A percentile compares a stretch with the other conserved stretches of the same genome.
These are phyloP conservation scores for Trachelus tabidus DNA, from an alignment of 2,888 invertebrate species.

Conservation along the genomic window DNA sequence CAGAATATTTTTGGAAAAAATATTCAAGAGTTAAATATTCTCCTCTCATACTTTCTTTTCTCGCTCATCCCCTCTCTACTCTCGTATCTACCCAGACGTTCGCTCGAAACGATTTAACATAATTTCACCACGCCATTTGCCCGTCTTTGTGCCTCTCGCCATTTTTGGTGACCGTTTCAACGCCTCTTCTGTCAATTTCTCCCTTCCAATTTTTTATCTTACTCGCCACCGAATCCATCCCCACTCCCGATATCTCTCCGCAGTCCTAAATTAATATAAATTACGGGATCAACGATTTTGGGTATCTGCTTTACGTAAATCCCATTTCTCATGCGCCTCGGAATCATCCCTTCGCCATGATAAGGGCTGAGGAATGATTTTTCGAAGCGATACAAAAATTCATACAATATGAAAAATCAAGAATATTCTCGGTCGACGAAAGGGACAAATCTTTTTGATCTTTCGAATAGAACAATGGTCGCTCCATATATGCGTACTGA, in stretches of 20 bases:
- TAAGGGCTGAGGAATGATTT: neutral
- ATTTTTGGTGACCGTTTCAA: neutral
- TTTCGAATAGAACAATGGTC: neutral
- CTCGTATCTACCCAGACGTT: neutral
- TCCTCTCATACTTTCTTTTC: slow-evolving; percentile 10
- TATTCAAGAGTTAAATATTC: slow-evolving; percentile 18
- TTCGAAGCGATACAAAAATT: neutral
- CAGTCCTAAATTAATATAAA: neutral
- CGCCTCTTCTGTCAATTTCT: neutral
- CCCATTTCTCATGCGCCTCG: neutral
- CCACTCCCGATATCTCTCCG: neutral
- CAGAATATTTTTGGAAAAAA: slow-evolving; percentile 35
- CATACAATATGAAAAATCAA: neutral
- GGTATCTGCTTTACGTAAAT: neutral
- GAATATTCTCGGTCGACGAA: neutral
- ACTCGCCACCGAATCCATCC: neutral
- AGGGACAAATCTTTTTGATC: neutral
- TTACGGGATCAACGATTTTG: neutral
- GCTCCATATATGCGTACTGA: neutral
- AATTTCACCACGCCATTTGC: neutral
- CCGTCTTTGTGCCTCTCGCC: neutral
- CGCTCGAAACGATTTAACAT: neutral
- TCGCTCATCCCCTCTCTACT: slow-evolving; percentile 9
- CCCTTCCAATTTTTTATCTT: neutral
- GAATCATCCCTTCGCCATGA: neutral